These are phyloP conservation scores for Dendrolimus pini DNA, from an alignment of 2,888 invertebrate species.

Conservation along the genomic window DNA sequence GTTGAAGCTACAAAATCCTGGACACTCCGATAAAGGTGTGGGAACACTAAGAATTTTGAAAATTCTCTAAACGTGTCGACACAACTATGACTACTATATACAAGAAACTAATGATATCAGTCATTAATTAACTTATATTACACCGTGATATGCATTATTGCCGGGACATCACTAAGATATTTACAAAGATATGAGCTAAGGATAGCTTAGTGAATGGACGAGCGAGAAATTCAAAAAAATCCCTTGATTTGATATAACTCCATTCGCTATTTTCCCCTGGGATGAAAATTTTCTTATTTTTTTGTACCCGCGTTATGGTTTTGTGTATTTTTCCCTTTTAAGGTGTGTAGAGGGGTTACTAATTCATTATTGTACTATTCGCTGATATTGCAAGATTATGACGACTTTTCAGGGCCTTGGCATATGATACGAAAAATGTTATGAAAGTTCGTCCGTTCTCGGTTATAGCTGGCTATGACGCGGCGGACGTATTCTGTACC, in stretches of 20 bases:
- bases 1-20: conserved; percentile 32
- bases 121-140: conserved; percentile 39
- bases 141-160: conserved; percentile 71
- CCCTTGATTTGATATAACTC: neutral
- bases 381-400: neutral
- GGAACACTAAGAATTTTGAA: conserved; percentile 40
- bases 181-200: conserved; percentile 12
- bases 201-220: conserved; percentile 8
- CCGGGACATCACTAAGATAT: conserved; percentile 56
- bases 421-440: too few relatives aligned
- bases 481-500: too few relatives aligned
- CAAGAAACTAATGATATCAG: conserved; percentile 44
- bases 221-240: neutral
- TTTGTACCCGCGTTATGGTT: neutral
- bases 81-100: conserved; percentile 12
- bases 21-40: conserved; percentile 16
- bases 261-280: neutral
- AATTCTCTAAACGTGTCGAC: conserved; percentile 36
- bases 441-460: too few relatives aligned
- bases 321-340: neutral
- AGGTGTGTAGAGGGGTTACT: neutral
- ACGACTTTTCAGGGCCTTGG: neutral
- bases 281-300: neutral
- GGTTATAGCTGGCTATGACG: too few relatives aligned
- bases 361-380: neutral